A percentile compares a stretch with the other conserved stretches of the same genome.
phyloP scores from a whole-genome alignment of 2,113 vertebrate genomes.

The Paramormyrops kingsleyae region DNA sequence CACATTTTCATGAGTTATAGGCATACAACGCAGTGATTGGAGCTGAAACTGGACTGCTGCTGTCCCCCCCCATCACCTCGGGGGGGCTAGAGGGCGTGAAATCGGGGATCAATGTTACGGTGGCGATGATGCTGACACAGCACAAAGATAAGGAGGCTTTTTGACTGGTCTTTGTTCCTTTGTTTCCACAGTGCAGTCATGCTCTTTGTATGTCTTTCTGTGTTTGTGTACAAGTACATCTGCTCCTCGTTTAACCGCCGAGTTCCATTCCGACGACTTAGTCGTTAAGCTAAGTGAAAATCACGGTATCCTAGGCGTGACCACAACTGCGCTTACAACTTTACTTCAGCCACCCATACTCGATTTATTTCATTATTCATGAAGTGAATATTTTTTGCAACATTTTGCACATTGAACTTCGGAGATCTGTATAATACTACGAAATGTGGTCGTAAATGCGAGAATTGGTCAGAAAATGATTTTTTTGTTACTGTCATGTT shows the following conservation, averaged over 20 bases:
- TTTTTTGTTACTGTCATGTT: background rate
- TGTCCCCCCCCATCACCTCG: background rate
- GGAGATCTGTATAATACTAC: background rate
- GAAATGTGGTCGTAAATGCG: background rate
- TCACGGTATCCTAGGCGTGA: background rate
- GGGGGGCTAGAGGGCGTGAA: background rate
- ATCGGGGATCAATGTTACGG: background rate
- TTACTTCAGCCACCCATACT: background rate
- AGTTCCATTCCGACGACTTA: background rate
- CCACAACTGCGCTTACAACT: background rate
- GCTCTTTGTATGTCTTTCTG: constrained; percentile 13
- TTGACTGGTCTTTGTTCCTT: background rate
- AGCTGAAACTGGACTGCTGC: background rate
- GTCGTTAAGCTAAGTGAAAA: background rate
- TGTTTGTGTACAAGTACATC: background rate
- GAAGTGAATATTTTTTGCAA: background rate
- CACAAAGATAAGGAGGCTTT: background rate
- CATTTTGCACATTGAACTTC: background rate
- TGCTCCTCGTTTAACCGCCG: background rate
- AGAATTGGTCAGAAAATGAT: background rate
- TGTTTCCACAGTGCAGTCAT: background rate
- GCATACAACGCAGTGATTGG: no score
- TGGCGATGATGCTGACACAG: background rate
- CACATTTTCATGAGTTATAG: background rate
- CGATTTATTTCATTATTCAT: background rate